Evolutionary conservation across 2,113 vertebrate species (phyloP).

Genomic region (Chlorodrepanis virens): DNA sequence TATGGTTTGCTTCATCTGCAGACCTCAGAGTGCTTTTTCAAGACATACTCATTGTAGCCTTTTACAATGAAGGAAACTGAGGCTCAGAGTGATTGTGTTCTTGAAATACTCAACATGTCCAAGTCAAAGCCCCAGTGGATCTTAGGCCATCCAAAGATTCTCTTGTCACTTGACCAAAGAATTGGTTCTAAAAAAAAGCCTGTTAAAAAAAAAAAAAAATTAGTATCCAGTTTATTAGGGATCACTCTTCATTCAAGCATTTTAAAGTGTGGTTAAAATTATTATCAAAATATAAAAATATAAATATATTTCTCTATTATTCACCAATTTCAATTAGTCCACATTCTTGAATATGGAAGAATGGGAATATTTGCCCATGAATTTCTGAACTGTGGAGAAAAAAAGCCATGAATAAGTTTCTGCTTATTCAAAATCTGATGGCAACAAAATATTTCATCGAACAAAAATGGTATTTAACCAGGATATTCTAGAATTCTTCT

Average conservation of each 20-base stretch:
- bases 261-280: background rate
- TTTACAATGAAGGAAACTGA: background rate
- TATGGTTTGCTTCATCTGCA: background rate
- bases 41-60: background rate
- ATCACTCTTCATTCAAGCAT: background rate
- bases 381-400: background rate
- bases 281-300: background rate
- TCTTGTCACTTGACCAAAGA: background rate
- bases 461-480: background rate
- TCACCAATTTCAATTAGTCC: background rate
- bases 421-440: background rate
- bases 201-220: background rate
- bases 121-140: background rate
- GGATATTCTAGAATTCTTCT: background rate
- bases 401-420: background rate
- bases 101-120: rapidly evolving
- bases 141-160: background rate
- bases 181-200: background rate
- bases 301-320: background rate
- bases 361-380: background rate
- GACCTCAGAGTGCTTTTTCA: background rate
- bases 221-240: background rate
- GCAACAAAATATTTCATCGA: background rate
- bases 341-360: background rate
- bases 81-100: background rate